Evolutionary conservation across 2,113 vertebrate species (phyloP).

Genomic region (Thymallus thymallus): DNA sequence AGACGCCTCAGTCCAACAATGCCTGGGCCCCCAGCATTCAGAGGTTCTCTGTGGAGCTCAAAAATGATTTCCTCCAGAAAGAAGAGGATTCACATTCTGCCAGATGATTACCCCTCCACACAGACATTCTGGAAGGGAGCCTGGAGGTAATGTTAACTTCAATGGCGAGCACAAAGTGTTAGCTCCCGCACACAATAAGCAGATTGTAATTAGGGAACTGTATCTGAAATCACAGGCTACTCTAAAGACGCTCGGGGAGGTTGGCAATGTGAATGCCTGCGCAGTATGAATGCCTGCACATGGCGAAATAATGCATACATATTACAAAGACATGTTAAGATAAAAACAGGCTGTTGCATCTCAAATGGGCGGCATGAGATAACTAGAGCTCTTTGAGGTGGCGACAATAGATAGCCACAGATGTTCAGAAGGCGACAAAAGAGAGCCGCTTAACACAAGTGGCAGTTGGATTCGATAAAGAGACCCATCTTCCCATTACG

Average conservation of each 20-base stretch:
- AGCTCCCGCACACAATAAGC: conserved; percentile 38
- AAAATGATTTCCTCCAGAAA: conserved; percentile 50
- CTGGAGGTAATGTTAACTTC: conserved; percentile 49
- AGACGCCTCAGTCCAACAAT: conserved; percentile 56
- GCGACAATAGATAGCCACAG: conserved; percentile 32
- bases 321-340: conserved; percentile 33
- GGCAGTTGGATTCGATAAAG: conserved; percentile 19
- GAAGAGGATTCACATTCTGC: conserved; percentile 27
- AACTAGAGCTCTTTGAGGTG: conserved; percentile 45
- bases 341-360: conserved; percentile 1
- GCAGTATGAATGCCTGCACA: neutral
- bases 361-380: conserved; percentile 46
- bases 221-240: conserved; percentile 19
- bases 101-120: conserved; percentile 57
- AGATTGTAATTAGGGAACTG: conserved; percentile 41
- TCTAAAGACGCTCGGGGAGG: conserved; percentile 27
- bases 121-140: conserved; percentile 51
- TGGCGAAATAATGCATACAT: conserved; percentile 26
- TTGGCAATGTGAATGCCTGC: neutral
- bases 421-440: conserved; percentile 38
- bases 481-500: conserved; percentile 51
- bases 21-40: conserved; percentile 32
- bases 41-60: conserved; percentile 11
- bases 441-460: conserved; percentile 23
- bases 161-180: conserved; percentile 35